phyloP scores from a whole-genome alignment of 1,140 invertebrate genomes.

The Conopomorpha cramerella region DNA sequence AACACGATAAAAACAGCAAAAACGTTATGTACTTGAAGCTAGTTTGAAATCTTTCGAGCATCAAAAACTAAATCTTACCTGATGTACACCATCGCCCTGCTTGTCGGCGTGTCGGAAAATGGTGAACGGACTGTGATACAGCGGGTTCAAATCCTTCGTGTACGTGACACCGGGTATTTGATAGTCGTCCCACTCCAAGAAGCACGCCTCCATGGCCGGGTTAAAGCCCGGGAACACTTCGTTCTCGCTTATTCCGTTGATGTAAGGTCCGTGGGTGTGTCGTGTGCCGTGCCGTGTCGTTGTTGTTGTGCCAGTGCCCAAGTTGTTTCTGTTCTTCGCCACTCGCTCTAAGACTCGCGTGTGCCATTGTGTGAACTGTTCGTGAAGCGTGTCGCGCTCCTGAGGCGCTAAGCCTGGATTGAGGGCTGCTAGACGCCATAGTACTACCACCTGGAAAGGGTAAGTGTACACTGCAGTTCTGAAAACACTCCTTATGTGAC shows the following conservation, averaged over 20 bases:
- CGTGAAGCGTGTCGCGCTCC: constrained; percentile 83
- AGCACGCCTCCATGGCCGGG: constrained; percentile 94
- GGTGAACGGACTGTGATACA: constrained; percentile 86
- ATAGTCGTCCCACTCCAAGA: constrained; percentile 95
- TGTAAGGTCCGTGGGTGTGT: constrained; percentile 36
- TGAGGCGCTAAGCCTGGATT: constrained; percentile 92
- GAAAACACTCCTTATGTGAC: no score
- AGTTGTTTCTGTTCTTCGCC: constrained; percentile 42
- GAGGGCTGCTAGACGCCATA: constrained; percentile 92
- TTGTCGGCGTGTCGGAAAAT: constrained; percentile 78
- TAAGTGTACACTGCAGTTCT: no score
- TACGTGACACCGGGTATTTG: constrained; percentile 84
- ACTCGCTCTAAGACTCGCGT: constrained; percentile 88
- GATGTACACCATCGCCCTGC: constrained; percentile 63
- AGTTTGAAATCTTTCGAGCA: no score
- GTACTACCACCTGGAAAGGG: constrained; percentile 70
- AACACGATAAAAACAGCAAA: no score
- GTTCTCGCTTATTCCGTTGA: constrained; percentile 67
- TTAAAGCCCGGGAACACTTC: constrained; percentile 97
- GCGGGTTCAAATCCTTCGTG: constrained; percentile 76
- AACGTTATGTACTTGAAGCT: no score
- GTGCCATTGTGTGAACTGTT: constrained; percentile 89
- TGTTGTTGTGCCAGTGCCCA: no score
- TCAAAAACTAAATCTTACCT: constrained; percentile 20
- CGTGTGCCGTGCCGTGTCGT: constrained; percentile 16